These are phyloP conservation scores for Ennomos erosarius DNA, from an alignment of 2,888 invertebrate genomes.

Conservation along the genomic window DNA sequence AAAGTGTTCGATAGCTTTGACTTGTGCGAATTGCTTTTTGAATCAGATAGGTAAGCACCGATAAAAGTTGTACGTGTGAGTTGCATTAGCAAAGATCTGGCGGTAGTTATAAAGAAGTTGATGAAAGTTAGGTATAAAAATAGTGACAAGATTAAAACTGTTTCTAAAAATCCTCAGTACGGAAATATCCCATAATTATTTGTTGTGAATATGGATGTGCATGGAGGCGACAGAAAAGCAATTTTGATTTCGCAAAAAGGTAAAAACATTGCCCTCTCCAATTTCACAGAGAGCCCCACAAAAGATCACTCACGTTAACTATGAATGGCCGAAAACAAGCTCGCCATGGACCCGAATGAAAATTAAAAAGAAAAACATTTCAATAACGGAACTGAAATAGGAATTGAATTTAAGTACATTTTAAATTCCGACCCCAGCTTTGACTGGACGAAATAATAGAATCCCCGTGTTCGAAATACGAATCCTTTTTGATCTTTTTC, in stretches of 20 bases:
- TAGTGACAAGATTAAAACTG: neutral
- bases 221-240: slow-evolving; percentile 57
- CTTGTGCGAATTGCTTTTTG: slow-evolving; percentile 38
- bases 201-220: slow-evolving; percentile 33
- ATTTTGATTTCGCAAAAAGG: slow-evolving; percentile 78
- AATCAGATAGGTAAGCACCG: slow-evolving; percentile 32
- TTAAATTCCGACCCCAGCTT: slow-evolving; percentile 77
- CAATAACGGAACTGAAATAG: slow-evolving; percentile 72
- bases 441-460: slow-evolving; percentile 81
- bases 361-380: slow-evolving; percentile 79
- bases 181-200: no score
- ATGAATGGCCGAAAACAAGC: slow-evolving; percentile 80
- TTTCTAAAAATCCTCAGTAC: no score
- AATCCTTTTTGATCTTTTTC: slow-evolving; percentile 79
- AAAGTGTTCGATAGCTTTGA: slow-evolving; percentile 49
- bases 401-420: slow-evolving; percentile 84
- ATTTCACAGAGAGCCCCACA: slow-evolving; percentile 81
- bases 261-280: slow-evolving; percentile 74
- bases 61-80: slow-evolving; percentile 27
- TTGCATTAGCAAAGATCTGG: slow-evolving; percentile 13
- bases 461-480: slow-evolving; percentile 69
- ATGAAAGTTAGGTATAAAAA: slow-evolving; percentile 1
- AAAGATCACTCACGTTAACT: slow-evolving; percentile 83
- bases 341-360: slow-evolving; percentile 71
- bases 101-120: neutral